Conservation (phyloP, 2,113 vertebrate genomes). For the Gavialis gangeticus region DNA sequence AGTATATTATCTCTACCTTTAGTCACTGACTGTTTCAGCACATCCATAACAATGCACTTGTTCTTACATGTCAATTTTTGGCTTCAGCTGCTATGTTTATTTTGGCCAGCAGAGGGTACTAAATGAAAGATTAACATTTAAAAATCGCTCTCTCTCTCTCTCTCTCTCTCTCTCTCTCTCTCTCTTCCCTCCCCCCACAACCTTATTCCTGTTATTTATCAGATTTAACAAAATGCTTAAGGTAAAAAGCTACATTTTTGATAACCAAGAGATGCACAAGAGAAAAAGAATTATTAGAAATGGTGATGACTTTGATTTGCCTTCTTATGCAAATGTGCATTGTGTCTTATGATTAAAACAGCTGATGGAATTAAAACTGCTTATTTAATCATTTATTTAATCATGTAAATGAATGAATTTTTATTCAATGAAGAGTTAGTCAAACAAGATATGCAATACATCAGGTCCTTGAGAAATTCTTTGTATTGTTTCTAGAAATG, state of each 20-base stretch:
- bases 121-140: constrained; percentile 39
- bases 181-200: too few relatives aligned
- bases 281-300: neutral
- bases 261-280: neutral
- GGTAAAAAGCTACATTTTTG: neutral
- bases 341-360: neutral
- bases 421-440: neutral
- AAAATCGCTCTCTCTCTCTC: neutral
- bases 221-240: neutral
- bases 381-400: neutral
- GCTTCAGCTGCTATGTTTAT: neutral
- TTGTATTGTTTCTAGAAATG: neutral
- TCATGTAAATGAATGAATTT: neutral
- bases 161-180: neutral
- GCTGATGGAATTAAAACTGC: constrained; percentile 2
- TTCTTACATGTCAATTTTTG: neutral
- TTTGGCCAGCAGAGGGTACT: constrained; percentile 66
- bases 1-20: constrained; percentile 1
- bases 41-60: neutral
- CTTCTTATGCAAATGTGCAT: neutral
- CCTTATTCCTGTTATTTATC: neutral
- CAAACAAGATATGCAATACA: neutral
- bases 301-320: neutral
- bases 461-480: neutral
- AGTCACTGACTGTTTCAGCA: neutral